Percentiles rank a stretch among this genome's conserved stretches.
Conservation (phyloP, 1,140 invertebrate genomes). For the Panagrolaimus sp. region DNA sequence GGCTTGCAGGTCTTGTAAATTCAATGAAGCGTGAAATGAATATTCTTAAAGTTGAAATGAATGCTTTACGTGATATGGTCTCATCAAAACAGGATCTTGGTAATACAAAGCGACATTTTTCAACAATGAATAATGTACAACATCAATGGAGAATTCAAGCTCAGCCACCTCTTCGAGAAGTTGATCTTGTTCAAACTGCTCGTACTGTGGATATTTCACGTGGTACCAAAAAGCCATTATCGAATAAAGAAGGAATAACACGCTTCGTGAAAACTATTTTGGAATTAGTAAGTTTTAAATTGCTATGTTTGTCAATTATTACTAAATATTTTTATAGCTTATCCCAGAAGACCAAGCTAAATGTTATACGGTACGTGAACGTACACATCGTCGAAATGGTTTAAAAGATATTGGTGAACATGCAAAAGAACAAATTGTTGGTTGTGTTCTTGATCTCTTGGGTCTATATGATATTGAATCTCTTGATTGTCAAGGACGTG, state of each 20-base stretch:
- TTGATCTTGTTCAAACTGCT: not conserved
- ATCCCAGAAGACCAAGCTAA: not conserved
- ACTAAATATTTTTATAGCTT: not conserved
- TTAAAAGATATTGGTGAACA: slow-evolving; percentile 10
- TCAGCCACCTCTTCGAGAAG: not conserved
- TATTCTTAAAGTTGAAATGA: not conserved
- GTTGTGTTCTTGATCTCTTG: not conserved
- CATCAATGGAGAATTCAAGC: not conserved
- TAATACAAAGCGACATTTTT: slow-evolving; percentile 5
- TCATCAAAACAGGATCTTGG: not conserved
- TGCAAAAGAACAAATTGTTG: slow-evolving; percentile 10
- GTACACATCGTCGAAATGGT: not conserved
- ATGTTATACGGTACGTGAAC: not conserved
- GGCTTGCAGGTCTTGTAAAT: slow-evolving; percentile 2
- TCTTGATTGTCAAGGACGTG: not conserved
- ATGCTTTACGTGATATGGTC: not conserved
- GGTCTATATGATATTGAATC: not conserved
- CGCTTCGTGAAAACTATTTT: slow-evolving; percentile 7
- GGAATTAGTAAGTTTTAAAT: slow-evolving; percentile 1
- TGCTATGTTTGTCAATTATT: not conserved
- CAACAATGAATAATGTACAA: not conserved
- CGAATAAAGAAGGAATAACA: not conserved
- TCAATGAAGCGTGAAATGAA: slow-evolving; percentile 6
- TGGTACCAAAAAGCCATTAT: not conserved
- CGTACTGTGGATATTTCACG: slow-evolving; percentile 1